phyloP scores from a whole-genome alignment of 2,888 invertebrate species.

The Gastrophysa polygoni region DNA sequence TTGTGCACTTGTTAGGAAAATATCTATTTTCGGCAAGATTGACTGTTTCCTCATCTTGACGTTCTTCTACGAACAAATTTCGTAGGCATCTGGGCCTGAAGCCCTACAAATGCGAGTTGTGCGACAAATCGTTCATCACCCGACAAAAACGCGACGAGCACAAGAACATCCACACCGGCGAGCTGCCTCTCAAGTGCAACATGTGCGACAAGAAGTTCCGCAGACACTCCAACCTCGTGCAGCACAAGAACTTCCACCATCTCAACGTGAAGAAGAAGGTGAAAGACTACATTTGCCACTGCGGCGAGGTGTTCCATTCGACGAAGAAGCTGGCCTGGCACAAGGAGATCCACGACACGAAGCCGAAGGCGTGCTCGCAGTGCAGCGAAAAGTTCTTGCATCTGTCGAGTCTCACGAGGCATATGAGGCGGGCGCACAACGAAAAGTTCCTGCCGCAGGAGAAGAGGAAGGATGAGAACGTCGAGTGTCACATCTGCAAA shows the following conservation, averaged over 20 bases:
- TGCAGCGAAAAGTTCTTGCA: slow-evolving; percentile 89
- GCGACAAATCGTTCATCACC: slow-evolving; percentile 82
- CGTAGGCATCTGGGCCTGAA: slow-evolving; percentile 75
- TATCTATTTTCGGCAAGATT: no score
- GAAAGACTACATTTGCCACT: slow-evolving; percentile 61
- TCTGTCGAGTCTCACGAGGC: slow-evolving; percentile 80
- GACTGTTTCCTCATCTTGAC: no score
- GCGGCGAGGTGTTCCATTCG: slow-evolving; percentile 82
- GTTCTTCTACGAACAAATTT: no score
- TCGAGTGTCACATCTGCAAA: slow-evolving; percentile 79
- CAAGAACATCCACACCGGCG: slow-evolving; percentile 81
- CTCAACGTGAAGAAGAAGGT: slow-evolving; percentile 72
- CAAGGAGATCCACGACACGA: slow-evolving; percentile 79
- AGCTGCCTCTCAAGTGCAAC: slow-evolving; percentile 80
- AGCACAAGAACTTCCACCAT: slow-evolving; percentile 82
- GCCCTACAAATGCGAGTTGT: slow-evolving; percentile 71
- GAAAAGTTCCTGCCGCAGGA: slow-evolving; percentile 72
- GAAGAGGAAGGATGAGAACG: slow-evolving; percentile 68
- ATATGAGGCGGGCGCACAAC: slow-evolving; percentile 82
- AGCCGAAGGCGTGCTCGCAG: slow-evolving; percentile 82
- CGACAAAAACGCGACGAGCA: slow-evolving; percentile 83
- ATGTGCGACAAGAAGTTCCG: slow-evolving; percentile 81
- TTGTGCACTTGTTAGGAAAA: no score
- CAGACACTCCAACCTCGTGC: slow-evolving; percentile 83
- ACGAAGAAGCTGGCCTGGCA: slow-evolving; percentile 86